Evolutionary conservation across 2,888 invertebrate species (phyloP), one percentile per base, ranked within the genome.

Genomic region (Automeris io): DNA sequence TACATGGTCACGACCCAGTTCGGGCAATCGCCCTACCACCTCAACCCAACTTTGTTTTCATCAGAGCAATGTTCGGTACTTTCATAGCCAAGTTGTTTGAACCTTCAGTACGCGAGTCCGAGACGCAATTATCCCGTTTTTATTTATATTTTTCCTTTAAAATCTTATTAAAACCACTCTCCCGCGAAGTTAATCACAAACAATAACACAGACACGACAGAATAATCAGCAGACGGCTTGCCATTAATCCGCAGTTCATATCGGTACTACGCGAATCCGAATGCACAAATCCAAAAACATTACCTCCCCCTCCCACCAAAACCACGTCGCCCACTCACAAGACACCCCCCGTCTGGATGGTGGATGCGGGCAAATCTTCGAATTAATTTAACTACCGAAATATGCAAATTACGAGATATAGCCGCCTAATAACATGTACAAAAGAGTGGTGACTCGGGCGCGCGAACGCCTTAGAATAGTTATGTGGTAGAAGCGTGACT

Each of bases 311-410:
- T 26, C 33, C 23, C 35, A 21, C 22, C 31, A 1, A 7, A 5
- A 22, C 29, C 29, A 11, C n/a, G 13, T 22, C 34, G 44, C 54
- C 57, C 65, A 64, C 65, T 67, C 61, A 61, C 50, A 62, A 66
- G 65, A 59, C 54, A 51, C 57, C 63, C n/a, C 62, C 63, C 62
- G 70, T 68, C 73, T 66, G 62, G 64, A 62, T 63, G 69, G 65
- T 67, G 77, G 77, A 77, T 79, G 81, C 80, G 81, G 83, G 85
- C 79, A 86, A 87, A 87, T 87, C 87, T 87, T 86, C 83, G 87
- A 87, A 87, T 87, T 87, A 87, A 87, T 87, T 87, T 87, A 85
- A 87, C 82, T 85, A 81, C 78, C 73, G 73, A 83, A 87, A 87
- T 87, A 87, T 87, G 87, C 87, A 87, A 87, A 87, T 86, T 62